phyloP scores from a whole-genome alignment of 2,113 vertebrate species.

The Monarcha castaneiventris region DNA sequence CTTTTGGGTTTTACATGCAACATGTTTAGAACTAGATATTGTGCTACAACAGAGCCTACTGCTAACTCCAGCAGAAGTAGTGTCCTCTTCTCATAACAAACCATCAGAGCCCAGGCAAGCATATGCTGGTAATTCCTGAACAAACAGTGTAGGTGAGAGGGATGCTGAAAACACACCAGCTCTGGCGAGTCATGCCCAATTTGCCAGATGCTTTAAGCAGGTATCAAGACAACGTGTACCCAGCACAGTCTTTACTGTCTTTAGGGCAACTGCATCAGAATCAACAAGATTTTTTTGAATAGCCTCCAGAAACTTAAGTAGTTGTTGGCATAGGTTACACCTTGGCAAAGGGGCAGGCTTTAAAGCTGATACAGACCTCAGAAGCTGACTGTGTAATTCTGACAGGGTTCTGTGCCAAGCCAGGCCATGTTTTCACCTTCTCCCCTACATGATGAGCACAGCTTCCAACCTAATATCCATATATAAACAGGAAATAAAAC shows the following conservation, averaged over 20 bases:
- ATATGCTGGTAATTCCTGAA: not conserved
- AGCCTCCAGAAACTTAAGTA: not conserved
- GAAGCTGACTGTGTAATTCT: not conserved
- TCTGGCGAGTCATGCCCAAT: not conserved
- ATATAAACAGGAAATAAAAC: not conserved
- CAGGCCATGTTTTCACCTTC: not conserved
- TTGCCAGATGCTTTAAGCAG: not conserved
- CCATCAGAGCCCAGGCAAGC: not conserved
- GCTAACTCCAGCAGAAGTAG: not conserved
- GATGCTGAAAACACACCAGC: not conserved
- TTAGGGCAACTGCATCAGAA: not conserved
- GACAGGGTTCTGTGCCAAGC: not conserved
- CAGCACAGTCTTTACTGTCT: not conserved
- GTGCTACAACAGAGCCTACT: not conserved
- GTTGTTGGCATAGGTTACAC: not conserved
- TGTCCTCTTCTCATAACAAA: not conserved
- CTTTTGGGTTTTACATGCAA: not conserved
- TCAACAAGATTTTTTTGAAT: not conserved
- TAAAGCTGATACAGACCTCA: not conserved
- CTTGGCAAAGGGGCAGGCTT: not conserved
- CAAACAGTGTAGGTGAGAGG: not conserved
- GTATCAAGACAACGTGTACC: not conserved
- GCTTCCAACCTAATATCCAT: not conserved
- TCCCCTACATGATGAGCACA: not conserved
- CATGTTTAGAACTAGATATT: not conserved